These are phyloP conservation scores for Microtus montanus DNA, from an alignment of 2,113 vertebrate genomes.

Conservation along the genomic window DNA sequence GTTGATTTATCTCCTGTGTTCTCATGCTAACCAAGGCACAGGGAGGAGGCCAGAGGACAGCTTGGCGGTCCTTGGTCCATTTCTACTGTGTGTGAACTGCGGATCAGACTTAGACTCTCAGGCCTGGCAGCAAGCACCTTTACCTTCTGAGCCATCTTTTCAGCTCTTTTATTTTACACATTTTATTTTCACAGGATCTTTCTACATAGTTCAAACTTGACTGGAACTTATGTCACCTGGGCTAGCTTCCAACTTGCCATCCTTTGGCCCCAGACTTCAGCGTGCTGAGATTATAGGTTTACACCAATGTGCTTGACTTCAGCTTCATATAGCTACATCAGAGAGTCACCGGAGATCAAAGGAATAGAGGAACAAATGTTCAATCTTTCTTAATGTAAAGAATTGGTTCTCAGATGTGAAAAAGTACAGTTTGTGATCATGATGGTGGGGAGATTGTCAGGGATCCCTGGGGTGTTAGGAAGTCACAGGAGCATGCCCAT, in stretches of 20 bases:
- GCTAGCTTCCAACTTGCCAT: neutral
- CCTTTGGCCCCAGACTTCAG: neutral
- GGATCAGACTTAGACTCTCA: neutral
- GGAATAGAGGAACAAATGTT: neutral
- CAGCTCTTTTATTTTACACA: neutral
- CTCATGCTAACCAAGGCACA: neutral
- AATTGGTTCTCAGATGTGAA: neutral
- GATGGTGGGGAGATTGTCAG: neutral
- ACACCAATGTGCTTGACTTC: neutral
- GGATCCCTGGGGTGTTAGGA: neutral
- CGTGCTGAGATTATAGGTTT: neutral
- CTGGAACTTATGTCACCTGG: neutral
- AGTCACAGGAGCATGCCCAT: neutral
- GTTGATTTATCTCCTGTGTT: neutral
- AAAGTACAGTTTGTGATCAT: neutral
- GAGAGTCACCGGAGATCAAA: constrained; percentile 10
- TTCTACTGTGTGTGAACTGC: neutral
- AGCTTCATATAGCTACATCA: neutral
- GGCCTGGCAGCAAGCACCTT: neutral
- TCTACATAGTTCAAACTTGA: neutral
- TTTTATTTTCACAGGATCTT: neutral
- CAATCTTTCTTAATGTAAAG: neutral
- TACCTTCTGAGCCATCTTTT: neutral
- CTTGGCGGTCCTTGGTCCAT: accelerated
- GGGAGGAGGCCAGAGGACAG: neutral